Evolutionary conservation across 2,113 vertebrate genomes (phyloP).

Genomic region (Mohoua ochrocephala): DNA sequence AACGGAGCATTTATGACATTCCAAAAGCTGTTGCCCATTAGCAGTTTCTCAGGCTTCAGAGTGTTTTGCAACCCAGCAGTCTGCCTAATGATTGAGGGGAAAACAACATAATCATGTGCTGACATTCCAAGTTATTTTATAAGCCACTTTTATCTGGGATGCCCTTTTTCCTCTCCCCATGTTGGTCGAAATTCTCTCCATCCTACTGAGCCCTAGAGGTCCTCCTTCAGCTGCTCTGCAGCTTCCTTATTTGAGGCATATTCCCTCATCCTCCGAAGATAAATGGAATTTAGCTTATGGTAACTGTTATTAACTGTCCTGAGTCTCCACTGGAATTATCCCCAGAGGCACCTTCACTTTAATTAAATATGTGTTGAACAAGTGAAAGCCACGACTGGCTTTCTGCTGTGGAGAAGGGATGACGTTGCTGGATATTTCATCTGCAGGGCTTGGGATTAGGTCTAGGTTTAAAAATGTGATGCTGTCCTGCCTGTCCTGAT

Average conservation of each 20-base stretch:
- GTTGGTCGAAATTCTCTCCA: neutral
- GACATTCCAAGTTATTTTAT: slow-evolving; percentile 61
- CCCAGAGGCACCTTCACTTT: neutral
- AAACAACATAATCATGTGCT: slow-evolving; percentile 66
- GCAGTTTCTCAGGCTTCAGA: slow-evolving; percentile 48
- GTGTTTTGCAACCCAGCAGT: slow-evolving; percentile 57
- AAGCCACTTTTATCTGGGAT: slow-evolving; percentile 45
- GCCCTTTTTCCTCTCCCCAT: neutral
- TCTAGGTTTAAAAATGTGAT: neutral
- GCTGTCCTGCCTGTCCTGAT: neutral
- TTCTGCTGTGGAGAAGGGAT: neutral
- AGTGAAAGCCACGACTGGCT: neutral
- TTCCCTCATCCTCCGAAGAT: neutral
- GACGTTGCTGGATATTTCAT: neutral
- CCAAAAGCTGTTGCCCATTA: slow-evolving; percentile 65
- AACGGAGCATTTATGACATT: slow-evolving; percentile 42
- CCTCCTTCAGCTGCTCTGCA: neutral
- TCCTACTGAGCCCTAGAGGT: neutral
- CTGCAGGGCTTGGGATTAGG: neutral
- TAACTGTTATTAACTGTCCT: neutral
- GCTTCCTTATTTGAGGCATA: neutral
- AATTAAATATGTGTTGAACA: neutral
- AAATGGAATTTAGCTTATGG: neutral
- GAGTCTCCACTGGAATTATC: neutral
- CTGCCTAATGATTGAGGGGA: slow-evolving; percentile 51